phyloP scores from a whole-genome alignment of 2,888 invertebrate genomes.

The Xiphydria camelus region DNA sequence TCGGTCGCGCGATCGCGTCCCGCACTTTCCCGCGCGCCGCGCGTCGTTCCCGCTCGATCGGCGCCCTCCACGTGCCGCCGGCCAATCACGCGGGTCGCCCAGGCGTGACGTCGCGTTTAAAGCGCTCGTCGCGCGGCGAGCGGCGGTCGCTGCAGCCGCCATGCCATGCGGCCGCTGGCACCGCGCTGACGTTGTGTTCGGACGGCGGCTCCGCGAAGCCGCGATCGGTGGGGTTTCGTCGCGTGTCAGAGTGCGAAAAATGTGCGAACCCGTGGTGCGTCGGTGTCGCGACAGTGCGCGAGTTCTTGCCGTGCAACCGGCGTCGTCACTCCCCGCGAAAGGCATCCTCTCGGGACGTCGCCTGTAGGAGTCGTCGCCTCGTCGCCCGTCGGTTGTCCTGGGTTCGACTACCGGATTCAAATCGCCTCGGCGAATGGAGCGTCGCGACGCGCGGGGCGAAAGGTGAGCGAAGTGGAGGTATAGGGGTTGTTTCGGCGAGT shows the following conservation, averaged over 20 bases:
- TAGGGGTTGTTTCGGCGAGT: too few relatives aligned
- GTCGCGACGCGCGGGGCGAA: too few relatives aligned
- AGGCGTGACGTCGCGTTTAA: conserved; percentile 31
- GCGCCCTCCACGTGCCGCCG: not conserved
- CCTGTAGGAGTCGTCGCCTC: too few relatives aligned
- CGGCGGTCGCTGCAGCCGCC: conserved; percentile 31
- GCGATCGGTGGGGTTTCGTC: not conserved
- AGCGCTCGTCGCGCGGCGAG: conserved; percentile 25
- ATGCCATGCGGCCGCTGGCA: conserved; percentile 33
- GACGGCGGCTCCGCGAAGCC: too few relatives aligned
- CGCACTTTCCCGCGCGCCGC: conserved; percentile 10
- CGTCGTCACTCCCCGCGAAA: too few relatives aligned
- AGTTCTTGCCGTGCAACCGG: too few relatives aligned
- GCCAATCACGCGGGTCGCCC: conserved; percentile 4
- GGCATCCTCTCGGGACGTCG: too few relatives aligned
- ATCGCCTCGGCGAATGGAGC: too few relatives aligned
- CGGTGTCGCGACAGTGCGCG: conserved; percentile 16
- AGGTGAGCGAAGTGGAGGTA: too few relatives aligned
- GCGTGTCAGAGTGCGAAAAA: conserved; percentile 1
- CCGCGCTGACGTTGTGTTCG: conserved; percentile 10
- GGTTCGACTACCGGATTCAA: too few relatives aligned
- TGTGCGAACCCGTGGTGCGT: conserved; percentile 1
- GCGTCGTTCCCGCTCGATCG: not conserved
- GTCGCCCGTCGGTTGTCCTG: too few relatives aligned
- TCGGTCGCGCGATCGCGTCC: not conserved